phyloP scores from a whole-genome alignment of 2,113 vertebrate species.

The Micromys minutus region DNA sequence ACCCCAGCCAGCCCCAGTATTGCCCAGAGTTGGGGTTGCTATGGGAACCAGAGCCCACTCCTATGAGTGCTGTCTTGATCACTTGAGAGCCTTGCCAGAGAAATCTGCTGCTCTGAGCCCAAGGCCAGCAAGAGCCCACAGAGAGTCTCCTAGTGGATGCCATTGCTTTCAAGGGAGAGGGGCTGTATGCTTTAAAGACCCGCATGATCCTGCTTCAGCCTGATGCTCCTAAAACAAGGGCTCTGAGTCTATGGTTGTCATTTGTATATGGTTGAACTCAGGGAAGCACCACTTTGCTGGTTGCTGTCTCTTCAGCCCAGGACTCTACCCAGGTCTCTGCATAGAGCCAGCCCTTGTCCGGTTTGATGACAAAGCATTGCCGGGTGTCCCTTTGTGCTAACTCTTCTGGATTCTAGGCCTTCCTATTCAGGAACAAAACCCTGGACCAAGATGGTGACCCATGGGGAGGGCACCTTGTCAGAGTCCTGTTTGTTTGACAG shows the following conservation, averaged over 20 bases:
- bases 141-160: neutral
- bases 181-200: no score
- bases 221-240: neutral
- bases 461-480: constrained; percentile 79
- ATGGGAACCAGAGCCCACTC: neutral
- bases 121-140: no score
- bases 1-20: neutral
- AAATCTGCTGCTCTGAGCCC: neutral
- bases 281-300: neutral
- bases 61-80: neutral
- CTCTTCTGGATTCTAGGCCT: neutral
- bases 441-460: neutral
- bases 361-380: neutral
- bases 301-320: neutral
- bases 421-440: constrained; percentile 61
- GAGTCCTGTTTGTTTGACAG: constrained; percentile 49
- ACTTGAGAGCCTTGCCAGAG: accelerated
- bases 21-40: neutral
- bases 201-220: neutral
- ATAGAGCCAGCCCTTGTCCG: neutral
- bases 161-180: neutral
- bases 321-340: neutral
- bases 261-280: neutral
- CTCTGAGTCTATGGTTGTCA: neutral
- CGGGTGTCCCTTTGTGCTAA: neutral